Base-by-base conservation (phyloP, 2,888 invertebrate species). In the Leucoma salicis region DNA sequence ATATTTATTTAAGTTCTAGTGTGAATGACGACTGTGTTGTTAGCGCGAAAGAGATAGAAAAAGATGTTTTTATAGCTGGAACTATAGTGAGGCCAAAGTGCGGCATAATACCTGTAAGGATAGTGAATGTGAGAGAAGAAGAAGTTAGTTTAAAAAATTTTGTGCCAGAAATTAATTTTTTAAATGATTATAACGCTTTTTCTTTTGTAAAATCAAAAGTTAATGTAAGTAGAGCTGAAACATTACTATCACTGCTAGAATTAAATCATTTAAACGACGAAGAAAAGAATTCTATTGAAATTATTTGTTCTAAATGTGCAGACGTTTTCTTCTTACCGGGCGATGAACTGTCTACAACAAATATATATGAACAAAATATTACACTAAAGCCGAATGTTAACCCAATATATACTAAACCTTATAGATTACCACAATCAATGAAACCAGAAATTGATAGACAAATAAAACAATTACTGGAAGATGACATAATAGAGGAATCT, bases 271-370 rank as follows among this genome's bases (percentile, higher is more conserved):
- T 35, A 14, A 27, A 25, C 15, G 2, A 2, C 3, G 35, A 35
- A 12, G 35, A 35, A 15, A 14, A 15, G 10, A 14, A 3, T 10
- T 24, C 35, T 1, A 35, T 35, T 11, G 15, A 27, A 15, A 25
- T 27, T 7, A 8, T 35, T 13, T 35, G 35, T 27, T 25, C 35
- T 1, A 35, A 35, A n/a, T 35, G 54, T 27, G 59, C 44, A 28
- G 61, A 63, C 14, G 5, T 35, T 1, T 42, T 52, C 63, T 51
- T 54, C 10, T 35, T 35, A 11, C 15, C 25, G n/a, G 27, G 27
- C 5, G 35, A 35, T 58, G 31, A 55, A 64, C 12, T 33, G 12
- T 21, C 21, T 2, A 33, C 21, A 7, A 21, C 21, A 5, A 11
- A 18, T 12, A 18, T 33, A 8, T 33, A 21, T 12, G 10, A 3